phyloP scores from a whole-genome alignment of 2,113 vertebrate genomes.

The Poeciliopsis retropinna region DNA sequence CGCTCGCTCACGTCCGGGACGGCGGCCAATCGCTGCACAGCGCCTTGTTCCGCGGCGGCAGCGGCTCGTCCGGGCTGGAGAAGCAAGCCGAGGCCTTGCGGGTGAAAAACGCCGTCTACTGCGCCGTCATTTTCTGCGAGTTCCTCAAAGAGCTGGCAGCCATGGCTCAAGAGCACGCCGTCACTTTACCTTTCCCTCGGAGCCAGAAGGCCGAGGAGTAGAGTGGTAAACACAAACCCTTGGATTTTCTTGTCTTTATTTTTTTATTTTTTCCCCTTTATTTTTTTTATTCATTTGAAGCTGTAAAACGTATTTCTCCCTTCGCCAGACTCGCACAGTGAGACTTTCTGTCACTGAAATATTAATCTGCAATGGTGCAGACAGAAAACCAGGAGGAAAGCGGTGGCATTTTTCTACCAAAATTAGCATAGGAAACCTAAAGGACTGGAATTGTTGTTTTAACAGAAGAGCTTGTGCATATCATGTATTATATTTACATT shows the following conservation, averaged over 20 bases:
- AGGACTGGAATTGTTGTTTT: constrained; percentile 53
- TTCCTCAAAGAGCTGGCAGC: constrained; percentile 97
- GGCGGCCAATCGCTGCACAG: constrained; percentile 85
- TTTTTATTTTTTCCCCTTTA: no score
- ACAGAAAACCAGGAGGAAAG: constrained; percentile 5
- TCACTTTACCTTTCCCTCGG: constrained; percentile 88
- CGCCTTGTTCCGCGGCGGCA: constrained; percentile 78
- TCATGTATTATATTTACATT: constrained; percentile 79
- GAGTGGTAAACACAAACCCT: constrained; percentile 4
- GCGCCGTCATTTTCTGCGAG: constrained; percentile 92
- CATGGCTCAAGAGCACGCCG: constrained; percentile 92
- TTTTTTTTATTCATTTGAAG: not conserved
- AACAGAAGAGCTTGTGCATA: constrained; percentile 73
- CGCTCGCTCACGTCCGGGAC: constrained; percentile 88
- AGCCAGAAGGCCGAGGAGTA: constrained; percentile 84
- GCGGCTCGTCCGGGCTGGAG: constrained; percentile 71
- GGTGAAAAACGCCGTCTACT: constrained; percentile 95
- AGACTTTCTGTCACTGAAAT: constrained; percentile 27
- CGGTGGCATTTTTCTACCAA: constrained; percentile 51
- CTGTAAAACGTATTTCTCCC: constrained; percentile 14
- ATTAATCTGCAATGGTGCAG: not conserved
- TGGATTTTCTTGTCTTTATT: not conserved
- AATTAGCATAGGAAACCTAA: constrained; percentile 47
- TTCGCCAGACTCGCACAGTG: constrained; percentile 33
- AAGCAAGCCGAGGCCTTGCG: constrained; percentile 90